Percentiles rank a stretch among this genome's conserved stretches.
phyloP scores from a whole-genome alignment of 2,113 vertebrate genomes.

The Amblyopsis rosae region DNA sequence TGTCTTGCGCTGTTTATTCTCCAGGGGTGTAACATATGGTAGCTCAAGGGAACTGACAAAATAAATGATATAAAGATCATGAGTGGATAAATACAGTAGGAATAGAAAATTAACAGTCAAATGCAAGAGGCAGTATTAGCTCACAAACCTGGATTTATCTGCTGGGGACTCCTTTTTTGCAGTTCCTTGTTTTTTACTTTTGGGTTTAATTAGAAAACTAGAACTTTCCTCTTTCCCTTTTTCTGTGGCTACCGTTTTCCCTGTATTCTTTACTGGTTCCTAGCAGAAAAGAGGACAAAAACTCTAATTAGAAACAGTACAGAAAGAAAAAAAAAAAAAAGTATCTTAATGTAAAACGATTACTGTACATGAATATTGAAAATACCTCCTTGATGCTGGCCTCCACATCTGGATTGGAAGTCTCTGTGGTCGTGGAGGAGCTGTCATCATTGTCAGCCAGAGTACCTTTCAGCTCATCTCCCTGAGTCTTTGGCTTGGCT shows the following conservation, averaged over 20 bases:
- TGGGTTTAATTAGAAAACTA: constrained; percentile 82
- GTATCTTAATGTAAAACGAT: no score
- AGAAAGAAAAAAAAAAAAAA: no score
- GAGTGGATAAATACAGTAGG: neutral
- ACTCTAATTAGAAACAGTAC: no score
- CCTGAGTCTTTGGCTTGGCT: constrained; percentile 81
- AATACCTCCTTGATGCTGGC: constrained; percentile 89
- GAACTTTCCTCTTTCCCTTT: constrained; percentile 84
- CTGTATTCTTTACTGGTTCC: constrained; percentile 94
- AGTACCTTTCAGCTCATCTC: constrained; percentile 89
- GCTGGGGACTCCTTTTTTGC: constrained; percentile 85
- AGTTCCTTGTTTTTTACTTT: constrained; percentile 83
- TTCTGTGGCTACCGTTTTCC: constrained; percentile 72
- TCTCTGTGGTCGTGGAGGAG: constrained; percentile 98
- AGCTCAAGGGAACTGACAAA: constrained; percentile 87
- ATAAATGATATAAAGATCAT: constrained; percentile 2
- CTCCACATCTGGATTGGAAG: constrained; percentile 94
- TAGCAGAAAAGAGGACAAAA: constrained; percentile 45
- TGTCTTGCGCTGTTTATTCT: constrained; percentile 90
- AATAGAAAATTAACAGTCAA: neutral
- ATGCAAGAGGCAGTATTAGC: neutral
- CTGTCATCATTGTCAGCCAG: constrained; percentile 93
- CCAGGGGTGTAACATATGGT: constrained; percentile 84
- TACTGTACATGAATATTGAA: neutral
- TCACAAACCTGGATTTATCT: constrained; percentile 86